Base-by-base conservation (phyloP, 2,113 vertebrate species). In the Myodes glareolus region DNA sequence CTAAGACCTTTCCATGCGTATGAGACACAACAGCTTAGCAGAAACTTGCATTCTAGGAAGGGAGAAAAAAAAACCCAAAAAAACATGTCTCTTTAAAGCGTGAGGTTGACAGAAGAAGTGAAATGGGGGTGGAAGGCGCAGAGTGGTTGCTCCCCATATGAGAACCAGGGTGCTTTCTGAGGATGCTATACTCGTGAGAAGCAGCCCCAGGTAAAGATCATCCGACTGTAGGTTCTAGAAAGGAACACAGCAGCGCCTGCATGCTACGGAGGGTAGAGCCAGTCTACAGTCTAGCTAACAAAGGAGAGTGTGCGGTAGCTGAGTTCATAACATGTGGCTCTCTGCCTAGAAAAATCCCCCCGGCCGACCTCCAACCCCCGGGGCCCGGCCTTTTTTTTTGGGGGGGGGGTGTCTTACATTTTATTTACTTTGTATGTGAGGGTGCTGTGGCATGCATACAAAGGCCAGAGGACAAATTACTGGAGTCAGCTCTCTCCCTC, bases 221-320 rank as follows among this genome's bases (percentile, higher is more conserved):
- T 27, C 1, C 4, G 0, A 21, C 0, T 10, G 3, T 9, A 7
- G 0, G 2, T 65, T 6, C 19, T 5, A 82, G 75, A 58, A 58
- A 5, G 33, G 1, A 16, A 29, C 61, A 39, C 21, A 80, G 33
- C 11, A 2, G 27, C 10, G 27, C 42, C 52, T 58, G 17, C 1
- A 1, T n/a, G 45, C 27, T 76, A 21, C 7, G 10, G 12, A 86
- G 4, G 7, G 6, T 1, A 5, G 1, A 6, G 11, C 27, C 4
- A 19, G 39, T 14, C 52, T 36, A 84, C 7, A 78, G 0, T 36
- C 52, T 7, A 10, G 39, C 65, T 42, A 55, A 55, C 39, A 45
- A 39, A 25, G 21, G 13, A 67, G n/a, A n/a, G 0, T 27, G 21
- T 11, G 17, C 29, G 17, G 39, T 11, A n/a, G 55, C 78, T 58